Evolutionary conservation across 2,113 vertebrate species (phyloP).

Genomic region (Chaetorhynchus papuensis): DNA sequence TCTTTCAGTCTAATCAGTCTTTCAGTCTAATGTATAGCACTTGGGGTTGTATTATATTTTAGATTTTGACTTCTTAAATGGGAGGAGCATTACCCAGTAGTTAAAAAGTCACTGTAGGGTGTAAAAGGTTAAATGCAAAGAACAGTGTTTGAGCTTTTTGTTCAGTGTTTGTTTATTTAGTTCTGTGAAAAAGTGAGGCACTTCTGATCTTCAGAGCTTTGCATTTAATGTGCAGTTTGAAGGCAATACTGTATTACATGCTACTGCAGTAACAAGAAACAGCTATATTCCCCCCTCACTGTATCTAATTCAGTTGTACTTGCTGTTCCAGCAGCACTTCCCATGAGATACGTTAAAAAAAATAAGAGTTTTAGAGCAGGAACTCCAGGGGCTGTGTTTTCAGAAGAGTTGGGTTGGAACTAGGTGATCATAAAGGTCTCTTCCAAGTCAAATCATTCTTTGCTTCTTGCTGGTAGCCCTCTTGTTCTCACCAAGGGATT

Average conservation of each 20-base stretch:
- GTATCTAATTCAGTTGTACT: not conserved
- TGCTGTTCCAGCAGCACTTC: not conserved
- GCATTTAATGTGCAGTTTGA: not conserved
- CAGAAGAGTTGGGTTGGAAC: not conserved
- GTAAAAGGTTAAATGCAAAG: not conserved
- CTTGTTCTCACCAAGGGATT: not conserved
- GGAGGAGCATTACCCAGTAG: not conserved
- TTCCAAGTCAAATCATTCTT: not conserved
- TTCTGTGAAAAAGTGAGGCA: not conserved
- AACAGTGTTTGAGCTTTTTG: not conserved
- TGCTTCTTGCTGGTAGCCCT: not conserved
- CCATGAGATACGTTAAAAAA: not conserved
- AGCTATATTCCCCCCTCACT: not conserved
- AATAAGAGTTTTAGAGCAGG: not conserved
- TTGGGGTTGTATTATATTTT: not conserved
- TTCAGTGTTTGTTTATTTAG: not conserved
- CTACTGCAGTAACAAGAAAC: not conserved
- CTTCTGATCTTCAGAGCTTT: not conserved
- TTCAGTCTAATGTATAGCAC: not conserved
- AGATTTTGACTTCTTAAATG: not conserved
- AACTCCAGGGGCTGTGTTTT: not conserved
- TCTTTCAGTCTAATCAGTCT: not conserved
- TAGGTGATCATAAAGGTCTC: not conserved
- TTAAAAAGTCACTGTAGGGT: not conserved
- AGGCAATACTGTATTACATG: not conserved